phyloP scores from a whole-genome alignment of 1,140 invertebrate genomes.

The Pseudomyrmex gracilis region DNA sequence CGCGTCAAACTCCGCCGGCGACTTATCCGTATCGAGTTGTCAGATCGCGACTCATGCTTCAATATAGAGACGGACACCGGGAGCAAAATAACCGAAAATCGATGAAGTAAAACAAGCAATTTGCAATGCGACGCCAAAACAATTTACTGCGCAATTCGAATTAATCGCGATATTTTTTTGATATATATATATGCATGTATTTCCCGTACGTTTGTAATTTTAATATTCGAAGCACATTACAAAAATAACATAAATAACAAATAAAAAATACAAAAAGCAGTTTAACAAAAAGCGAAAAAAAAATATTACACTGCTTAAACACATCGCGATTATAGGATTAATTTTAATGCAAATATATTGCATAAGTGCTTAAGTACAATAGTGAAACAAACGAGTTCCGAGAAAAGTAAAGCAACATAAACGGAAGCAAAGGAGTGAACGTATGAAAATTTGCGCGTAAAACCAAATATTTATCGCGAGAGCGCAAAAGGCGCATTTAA shows the following conservation, averaged over 20 bases:
- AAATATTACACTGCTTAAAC: not conserved
- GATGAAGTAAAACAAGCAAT: constrained; percentile 28
- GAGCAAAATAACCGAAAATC: constrained; percentile 44
- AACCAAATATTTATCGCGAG: constrained; percentile 55
- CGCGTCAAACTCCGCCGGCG: constrained; percentile 53
- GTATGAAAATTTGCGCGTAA: constrained; percentile 24
- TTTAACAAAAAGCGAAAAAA: not conserved
- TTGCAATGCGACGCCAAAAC: not conserved
- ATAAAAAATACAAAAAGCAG: not conserved
- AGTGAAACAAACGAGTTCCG: constrained; percentile 2
- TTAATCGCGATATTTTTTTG: not conserved
- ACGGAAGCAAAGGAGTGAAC: constrained; percentile 2
- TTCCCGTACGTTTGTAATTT: not conserved
- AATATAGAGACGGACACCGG: not conserved
- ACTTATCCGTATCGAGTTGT: constrained; percentile 56
- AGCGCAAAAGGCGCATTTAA: constrained; percentile 24
- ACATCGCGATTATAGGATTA: constrained; percentile 3
- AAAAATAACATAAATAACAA: not conserved
- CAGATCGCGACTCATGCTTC: constrained; percentile 41
- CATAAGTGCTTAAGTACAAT: not conserved
- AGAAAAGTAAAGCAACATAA: not conserved
- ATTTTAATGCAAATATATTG: constrained; percentile 11
- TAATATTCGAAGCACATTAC: not conserved
- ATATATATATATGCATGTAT: not conserved
- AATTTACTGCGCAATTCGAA: not conserved